Evolutionary conservation across 2,113 vertebrate genomes (phyloP), one percentile per base, ranked within the genome.

Genomic region (Platysteira castanea): DNA sequence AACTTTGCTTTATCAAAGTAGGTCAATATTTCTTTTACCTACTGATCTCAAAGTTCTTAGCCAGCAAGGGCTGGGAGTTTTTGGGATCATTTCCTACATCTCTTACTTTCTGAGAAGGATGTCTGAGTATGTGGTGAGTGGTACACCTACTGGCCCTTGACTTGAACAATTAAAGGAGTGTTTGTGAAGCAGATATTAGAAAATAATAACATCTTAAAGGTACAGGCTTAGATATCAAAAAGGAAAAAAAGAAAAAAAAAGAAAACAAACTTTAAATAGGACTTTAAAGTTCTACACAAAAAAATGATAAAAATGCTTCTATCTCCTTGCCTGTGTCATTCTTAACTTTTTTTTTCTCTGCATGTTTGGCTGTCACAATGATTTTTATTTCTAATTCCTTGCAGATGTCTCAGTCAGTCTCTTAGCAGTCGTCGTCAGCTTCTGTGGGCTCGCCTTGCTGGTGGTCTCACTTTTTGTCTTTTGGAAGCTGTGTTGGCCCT

Each of bases 401-500:
- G 91, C 98, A 99, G 99, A 99, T 91, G 98, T 99, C 97, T 99
- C 99, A n/a, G 99, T 99, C 97, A 99, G 99, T 98, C 98, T 99
- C 69, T 98, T 99, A 78, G 99, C 99, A 54, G 99, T 99, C 53
- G 98, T 99, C 17, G 99, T 99, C 97, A 99, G 99, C 98, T 99
- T 99, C 98, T 99, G 99, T 59, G 99, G 99, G 87, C 99, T 99
- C 22, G 99, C 99, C 96, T 95, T 99, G 98, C 97, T 99, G 98
- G 98, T 98, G 90, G 99, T 99, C 96, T 99, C 99, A 1, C 99
- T 99, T 92, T 99, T 99, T 97, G 99, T 99, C 96, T 99, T 99
- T 98, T 99, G 99, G 99, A 99, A 99, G 98, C 96, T 99, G 96
- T 99, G 99, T 75, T 99, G 99, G 99, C 99, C 99, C 41, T 98